Percentiles rank a stretch among this genome's conserved stretches.
These are phyloP conservation scores for Sebastolobus altivelis DNA, from an alignment of 2,797 vertebrate species.

Conservation along the genomic window DNA sequence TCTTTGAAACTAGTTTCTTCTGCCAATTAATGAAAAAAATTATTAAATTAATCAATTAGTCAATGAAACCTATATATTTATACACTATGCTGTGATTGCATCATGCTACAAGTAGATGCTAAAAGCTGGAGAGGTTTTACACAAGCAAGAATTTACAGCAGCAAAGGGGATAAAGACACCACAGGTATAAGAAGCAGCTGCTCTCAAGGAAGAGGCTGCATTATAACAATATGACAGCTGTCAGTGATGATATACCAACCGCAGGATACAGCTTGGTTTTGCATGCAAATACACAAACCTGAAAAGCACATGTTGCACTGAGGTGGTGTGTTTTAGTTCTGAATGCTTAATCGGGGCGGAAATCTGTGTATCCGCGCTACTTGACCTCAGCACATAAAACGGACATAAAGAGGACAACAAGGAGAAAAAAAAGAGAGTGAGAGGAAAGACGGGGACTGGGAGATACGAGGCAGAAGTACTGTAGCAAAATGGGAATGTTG, in stretches of 20 bases:
- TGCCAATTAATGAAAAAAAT: not conserved
- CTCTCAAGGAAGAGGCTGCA: constrained; percentile 48
- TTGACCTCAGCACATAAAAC: constrained; percentile 57
- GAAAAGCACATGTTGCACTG: constrained; percentile 60
- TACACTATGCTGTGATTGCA: not conserved
- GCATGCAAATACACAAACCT: constrained; percentile 42
- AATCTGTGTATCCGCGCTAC: constrained; percentile 38
- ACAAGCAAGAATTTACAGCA: constrained; percentile 58
- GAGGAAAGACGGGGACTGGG: not conserved
- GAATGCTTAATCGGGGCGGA: constrained; percentile 24
- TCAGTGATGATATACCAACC: constrained; percentile 64
- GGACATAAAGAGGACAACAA: constrained; percentile 42
- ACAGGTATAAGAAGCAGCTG: constrained; percentile 57
- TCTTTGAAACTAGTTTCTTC: not conserved
- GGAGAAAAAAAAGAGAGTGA: not conserved
- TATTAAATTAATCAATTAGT: not conserved
- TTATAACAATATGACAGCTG: constrained; percentile 67
- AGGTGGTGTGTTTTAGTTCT: constrained; percentile 18
- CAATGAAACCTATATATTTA: not conserved
- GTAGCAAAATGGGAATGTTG: constrained; percentile 14
- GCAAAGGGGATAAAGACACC: constrained; percentile 29
- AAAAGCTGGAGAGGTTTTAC: constrained; percentile 13
- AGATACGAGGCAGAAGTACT: not conserved
- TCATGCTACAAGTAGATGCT: constrained; percentile 10
- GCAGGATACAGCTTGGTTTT: constrained; percentile 28